A percentile compares a stretch with the other conserved stretches of the same genome.
Evolutionary conservation across 2,113 vertebrate species (phyloP).

Genomic region (Pterocles gutturalis): DNA sequence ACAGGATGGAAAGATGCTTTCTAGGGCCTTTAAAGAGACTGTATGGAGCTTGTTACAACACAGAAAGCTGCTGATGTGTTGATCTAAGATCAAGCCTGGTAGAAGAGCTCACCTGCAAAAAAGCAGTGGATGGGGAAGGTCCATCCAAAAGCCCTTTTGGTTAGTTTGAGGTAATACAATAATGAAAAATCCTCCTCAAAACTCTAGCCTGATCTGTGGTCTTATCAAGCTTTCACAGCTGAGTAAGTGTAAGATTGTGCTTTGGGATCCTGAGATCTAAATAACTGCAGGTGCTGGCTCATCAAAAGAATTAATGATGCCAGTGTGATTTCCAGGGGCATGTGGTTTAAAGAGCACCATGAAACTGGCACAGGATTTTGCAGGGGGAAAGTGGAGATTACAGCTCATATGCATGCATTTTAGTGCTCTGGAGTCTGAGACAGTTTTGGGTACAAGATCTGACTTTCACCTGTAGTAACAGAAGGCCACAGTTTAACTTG

Average conservation of each 20-base stretch:
- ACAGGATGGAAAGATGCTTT: neutral
- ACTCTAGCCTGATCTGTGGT: neutral
- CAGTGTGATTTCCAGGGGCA: neutral
- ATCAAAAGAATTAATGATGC: neutral
- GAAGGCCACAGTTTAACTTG: neutral
- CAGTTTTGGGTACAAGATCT: neutral
- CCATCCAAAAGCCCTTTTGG: fast-evolving
- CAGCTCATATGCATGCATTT: neutral
- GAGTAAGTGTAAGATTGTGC: neutral
- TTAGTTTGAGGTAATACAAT: neutral
- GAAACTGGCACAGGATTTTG: neutral
- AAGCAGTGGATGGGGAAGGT: neutral
- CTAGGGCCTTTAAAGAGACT: neutral
- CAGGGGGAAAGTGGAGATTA: neutral
- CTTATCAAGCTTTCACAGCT: neutral
- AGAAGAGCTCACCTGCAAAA: neutral
- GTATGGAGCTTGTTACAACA: neutral
- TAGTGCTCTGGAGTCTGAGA: neutral
- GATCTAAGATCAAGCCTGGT: neutral
- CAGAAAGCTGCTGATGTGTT: neutral
- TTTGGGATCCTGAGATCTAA: neutral
- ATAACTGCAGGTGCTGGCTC: neutral
- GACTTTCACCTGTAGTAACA: neutral
- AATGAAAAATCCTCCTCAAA: neutral
- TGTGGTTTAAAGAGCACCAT: neutral